phyloP scores from a whole-genome alignment of 2,113 vertebrate genomes.

The Colinus virginianus region DNA sequence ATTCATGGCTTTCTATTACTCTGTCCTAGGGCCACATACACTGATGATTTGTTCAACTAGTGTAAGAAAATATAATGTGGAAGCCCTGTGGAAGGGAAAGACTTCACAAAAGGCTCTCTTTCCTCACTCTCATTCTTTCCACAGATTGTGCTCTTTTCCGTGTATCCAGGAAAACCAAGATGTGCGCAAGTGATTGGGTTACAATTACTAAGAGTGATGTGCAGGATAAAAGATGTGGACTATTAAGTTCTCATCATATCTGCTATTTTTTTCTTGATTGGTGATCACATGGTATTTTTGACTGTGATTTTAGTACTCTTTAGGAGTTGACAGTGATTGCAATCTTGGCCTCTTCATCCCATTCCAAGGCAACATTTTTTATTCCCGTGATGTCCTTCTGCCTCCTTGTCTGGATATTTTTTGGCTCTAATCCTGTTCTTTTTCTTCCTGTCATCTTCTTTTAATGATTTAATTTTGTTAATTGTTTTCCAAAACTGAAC shows the following conservation, averaged over 20 bases:
- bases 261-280: background rate
- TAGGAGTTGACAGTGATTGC: constrained; percentile 25
- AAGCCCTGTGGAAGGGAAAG: background rate
- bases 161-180: background rate
- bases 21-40: background rate
- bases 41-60: background rate
- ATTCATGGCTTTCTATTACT: background rate
- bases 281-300: background rate
- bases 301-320: constrained; percentile 1
- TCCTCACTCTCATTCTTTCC: background rate
- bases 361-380: background rate
- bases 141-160: background rate
- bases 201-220: background rate
- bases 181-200: background rate
- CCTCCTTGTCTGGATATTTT: background rate
- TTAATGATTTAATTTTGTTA: background rate
- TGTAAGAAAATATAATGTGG: background rate
- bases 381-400: background rate
- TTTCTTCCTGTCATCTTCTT: background rate
- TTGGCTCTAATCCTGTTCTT: background rate
- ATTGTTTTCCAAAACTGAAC: background rate
- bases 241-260: constrained; percentile 14
- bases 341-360: constrained; percentile 36
- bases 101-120: background rate
- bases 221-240: background rate